Conservation (phyloP, 2,113 vertebrate species). For the Excalfactoria chinensis region DNA sequence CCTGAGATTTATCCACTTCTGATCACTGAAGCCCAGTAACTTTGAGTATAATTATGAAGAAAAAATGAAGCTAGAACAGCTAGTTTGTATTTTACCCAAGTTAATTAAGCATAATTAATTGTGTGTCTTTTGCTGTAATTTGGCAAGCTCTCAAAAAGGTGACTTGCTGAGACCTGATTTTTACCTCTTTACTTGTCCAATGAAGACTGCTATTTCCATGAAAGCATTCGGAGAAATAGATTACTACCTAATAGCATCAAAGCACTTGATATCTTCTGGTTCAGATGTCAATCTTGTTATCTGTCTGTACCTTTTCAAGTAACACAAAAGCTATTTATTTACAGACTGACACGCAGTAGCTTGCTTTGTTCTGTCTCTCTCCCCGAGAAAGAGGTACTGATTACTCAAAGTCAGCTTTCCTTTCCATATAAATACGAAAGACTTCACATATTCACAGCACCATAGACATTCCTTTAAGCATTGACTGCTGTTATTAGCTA, state of each 20-base stretch:
- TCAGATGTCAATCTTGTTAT: slow-evolving; percentile 64
- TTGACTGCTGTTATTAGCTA: slow-evolving; percentile 35
- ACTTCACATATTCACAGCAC: not conserved
- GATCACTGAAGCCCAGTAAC: not conserved
- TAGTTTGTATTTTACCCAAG: not conserved
- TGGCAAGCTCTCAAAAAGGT: slow-evolving; percentile 3
- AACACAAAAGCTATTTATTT: slow-evolving; percentile 74
- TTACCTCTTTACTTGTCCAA: slow-evolving; percentile 27
- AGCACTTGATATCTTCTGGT: slow-evolving; percentile 52
- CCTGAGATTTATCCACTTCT: not conserved
- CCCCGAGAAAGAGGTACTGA: not conserved
- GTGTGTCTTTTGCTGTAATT: not conserved
- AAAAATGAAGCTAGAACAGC: not conserved
- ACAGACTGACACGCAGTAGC: slow-evolving; percentile 44
- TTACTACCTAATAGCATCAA: slow-evolving; percentile 42
- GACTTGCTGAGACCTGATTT: not conserved
- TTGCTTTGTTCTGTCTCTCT: slow-evolving; percentile 42
- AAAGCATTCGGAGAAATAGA: slow-evolving; percentile 18
- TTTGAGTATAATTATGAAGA: not conserved
- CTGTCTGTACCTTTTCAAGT: slow-evolving; percentile 60
- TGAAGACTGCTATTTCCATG: slow-evolving; percentile 33
- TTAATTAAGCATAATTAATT: slow-evolving; percentile 14
- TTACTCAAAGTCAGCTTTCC: slow-evolving; percentile 34
- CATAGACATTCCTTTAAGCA: not conserved
- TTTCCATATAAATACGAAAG: not conserved